phyloP scores from a whole-genome alignment of 1,140 invertebrate species.

The Caenorhabditis inopinata region DNA sequence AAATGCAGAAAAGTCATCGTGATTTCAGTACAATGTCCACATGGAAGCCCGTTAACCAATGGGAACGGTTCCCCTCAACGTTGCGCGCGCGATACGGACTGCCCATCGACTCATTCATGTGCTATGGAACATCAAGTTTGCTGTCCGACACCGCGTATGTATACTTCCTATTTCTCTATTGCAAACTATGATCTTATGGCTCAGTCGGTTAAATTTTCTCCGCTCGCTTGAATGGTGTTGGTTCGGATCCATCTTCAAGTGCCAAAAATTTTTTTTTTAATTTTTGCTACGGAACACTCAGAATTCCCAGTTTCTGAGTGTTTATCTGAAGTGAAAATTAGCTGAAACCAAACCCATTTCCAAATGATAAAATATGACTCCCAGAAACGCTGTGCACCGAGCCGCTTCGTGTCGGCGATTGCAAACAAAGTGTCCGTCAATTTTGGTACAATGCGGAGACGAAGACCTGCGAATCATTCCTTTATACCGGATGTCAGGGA shows the following conservation, averaged over 20 bases:
- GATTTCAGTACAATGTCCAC: slow-evolving; percentile 60
- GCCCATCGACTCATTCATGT: slow-evolving; percentile 59
- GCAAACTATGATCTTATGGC: no score
- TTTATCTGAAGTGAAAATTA: no score
- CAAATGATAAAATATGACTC: slow-evolving; percentile 9
- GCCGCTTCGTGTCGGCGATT: slow-evolving; percentile 61
- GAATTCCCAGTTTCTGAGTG: slow-evolving; percentile 23
- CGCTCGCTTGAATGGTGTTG: no score
- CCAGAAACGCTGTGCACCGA: slow-evolving; percentile 63
- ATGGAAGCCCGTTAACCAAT: slow-evolving; percentile 60
- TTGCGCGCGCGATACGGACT: slow-evolving; percentile 57
- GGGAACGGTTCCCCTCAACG: slow-evolving; percentile 63
- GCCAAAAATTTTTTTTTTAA: not conserved
- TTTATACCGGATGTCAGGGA: slow-evolving; percentile 63
- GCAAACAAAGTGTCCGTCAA: slow-evolving; percentile 59
- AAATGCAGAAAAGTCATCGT: no score
- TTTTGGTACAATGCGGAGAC: slow-evolving; percentile 64
- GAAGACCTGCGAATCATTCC: slow-evolving; percentile 60
- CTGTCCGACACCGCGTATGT: slow-evolving; percentile 62
- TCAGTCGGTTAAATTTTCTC: no score
- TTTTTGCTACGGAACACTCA: not conserved
- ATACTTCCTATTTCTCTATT: no score
- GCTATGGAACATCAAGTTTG: slow-evolving; percentile 63
- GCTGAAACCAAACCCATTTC: no score
- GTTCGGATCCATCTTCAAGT: no score